phyloP scores from a whole-genome alignment of 23 tunicate genomes.

The Styela clava region DNA sequence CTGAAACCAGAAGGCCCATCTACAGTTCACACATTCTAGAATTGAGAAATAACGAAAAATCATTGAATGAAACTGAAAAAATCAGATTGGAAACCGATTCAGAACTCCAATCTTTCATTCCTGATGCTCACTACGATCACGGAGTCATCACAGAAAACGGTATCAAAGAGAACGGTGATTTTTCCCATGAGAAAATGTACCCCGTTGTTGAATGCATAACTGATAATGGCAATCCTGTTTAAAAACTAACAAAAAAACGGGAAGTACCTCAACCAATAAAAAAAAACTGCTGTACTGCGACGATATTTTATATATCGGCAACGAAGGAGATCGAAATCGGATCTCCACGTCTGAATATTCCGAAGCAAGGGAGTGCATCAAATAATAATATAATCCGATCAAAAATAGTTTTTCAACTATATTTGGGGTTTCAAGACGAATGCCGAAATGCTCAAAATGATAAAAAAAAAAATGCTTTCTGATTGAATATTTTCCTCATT shows the following conservation, averaged over 20 bases:
- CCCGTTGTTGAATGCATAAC: neutral
- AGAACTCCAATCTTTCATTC: neutral
- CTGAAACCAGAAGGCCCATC: conserved; percentile 6
- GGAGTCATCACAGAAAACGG: neutral
- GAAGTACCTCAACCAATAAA: neutral
- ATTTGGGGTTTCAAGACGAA: too few relatives aligned
- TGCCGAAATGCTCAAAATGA: too few relatives aligned
- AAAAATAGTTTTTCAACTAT: too few relatives aligned
- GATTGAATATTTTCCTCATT: too few relatives aligned
- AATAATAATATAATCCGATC: too few relatives aligned
- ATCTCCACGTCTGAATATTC: too few relatives aligned
- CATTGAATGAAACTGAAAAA: neutral
- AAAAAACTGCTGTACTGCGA: neutral
- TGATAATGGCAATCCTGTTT: neutral
- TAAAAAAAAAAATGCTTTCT: too few relatives aligned
- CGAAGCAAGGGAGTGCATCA: too few relatives aligned
- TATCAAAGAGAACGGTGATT: neutral
- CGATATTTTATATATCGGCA: neutral
- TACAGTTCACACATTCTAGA: conserved; percentile 4
- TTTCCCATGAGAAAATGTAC: neutral
- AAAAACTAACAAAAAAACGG: neutral
- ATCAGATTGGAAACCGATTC: neutral
- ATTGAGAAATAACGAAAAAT: neutral
- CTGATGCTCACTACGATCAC: neutral
- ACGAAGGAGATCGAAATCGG: neutral